A percentile compares a stretch with the other conserved stretches of the same genome.
phyloP scores from a whole-genome alignment of 2,113 vertebrate species.

The Rhagologus leucostigma region DNA sequence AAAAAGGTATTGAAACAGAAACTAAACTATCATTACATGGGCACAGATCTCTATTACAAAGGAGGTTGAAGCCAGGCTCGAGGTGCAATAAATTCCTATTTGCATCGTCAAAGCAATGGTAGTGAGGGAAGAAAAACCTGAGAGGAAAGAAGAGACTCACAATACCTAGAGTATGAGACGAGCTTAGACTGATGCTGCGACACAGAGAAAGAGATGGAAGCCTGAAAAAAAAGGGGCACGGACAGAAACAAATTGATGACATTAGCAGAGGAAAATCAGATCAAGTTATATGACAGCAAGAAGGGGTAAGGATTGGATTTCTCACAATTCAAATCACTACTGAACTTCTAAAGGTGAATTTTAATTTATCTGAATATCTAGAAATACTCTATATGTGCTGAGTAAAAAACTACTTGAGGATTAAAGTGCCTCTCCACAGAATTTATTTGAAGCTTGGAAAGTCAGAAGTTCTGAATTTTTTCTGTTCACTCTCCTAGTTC shows the following conservation, averaged over 20 bases:
- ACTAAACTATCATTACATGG: neutral
- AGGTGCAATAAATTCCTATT: neutral
- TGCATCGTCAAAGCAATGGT: neutral
- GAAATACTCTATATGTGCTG: neutral
- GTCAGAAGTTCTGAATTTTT: neutral
- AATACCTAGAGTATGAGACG: neutral
- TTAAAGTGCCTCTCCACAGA: rapidly evolving
- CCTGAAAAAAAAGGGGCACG: rapidly evolving
- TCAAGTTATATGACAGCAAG: neutral
- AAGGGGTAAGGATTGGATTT: neutral
- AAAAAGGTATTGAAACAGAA: neutral
- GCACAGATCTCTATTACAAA: neutral
- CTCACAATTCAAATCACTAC: neutral
- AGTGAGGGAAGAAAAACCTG: neutral
- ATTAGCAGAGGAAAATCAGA: neutral
- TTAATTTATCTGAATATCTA: neutral
- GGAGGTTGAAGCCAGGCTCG: rapidly evolving
- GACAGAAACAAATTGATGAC: neutral
- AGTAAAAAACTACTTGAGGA: neutral
- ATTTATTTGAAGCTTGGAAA: neutral
- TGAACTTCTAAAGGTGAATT: neutral
- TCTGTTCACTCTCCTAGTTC: neutral
- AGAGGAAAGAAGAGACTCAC: neutral
- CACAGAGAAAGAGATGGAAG: neutral
- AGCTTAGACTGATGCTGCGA: neutral